Conservation (phyloP, 2,113 vertebrate genomes). For the Rhinichthys klamathensis region DNA sequence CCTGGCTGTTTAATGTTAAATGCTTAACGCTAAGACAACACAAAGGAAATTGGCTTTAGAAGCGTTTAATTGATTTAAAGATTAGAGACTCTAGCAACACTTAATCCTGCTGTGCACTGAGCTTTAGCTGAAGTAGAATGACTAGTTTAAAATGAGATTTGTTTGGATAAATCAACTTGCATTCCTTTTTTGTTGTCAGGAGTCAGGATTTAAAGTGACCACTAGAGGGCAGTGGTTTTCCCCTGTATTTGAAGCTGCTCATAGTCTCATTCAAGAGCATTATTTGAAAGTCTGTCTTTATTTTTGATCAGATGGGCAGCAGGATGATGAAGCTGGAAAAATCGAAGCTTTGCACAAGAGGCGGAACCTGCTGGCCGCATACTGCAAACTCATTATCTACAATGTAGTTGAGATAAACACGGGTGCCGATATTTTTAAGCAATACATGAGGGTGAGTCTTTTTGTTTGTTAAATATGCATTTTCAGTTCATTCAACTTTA, state of each 20-base stretch:
- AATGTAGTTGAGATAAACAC: constrained; percentile 99
- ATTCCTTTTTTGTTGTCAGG: neutral
- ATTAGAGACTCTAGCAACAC: neutral
- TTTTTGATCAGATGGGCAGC: constrained; percentile 87
- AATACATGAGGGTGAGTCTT: constrained; percentile 94
- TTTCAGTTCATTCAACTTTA: neutral
- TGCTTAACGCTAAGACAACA: neutral
- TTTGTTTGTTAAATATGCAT: neutral
- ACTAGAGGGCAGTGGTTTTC: constrained; percentile 33
- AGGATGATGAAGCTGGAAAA: constrained; percentile 98
- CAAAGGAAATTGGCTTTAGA: neutral
- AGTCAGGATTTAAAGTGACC: constrained; percentile 4
- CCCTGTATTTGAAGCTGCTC: neutral
- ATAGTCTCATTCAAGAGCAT: too few relatives aligned
- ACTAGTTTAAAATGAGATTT: neutral
- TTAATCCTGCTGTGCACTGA: constrained; percentile 21
- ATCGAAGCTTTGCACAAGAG: constrained; percentile 99
- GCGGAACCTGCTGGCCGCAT: constrained; percentile 96
- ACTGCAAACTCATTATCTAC: constrained; percentile 99
- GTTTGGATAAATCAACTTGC: neutral
- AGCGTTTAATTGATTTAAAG: constrained; percentile 1
- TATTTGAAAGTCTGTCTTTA: neutral
- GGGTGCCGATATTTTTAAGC: constrained; percentile 98
- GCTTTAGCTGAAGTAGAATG: constrained; percentile 11
- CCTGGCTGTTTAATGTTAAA: neutral